Percentiles rank a stretch among this genome's conserved stretches.
Conservation (phyloP, 1,140 invertebrate genomes). For the Leptopilina clavipes region DNA sequence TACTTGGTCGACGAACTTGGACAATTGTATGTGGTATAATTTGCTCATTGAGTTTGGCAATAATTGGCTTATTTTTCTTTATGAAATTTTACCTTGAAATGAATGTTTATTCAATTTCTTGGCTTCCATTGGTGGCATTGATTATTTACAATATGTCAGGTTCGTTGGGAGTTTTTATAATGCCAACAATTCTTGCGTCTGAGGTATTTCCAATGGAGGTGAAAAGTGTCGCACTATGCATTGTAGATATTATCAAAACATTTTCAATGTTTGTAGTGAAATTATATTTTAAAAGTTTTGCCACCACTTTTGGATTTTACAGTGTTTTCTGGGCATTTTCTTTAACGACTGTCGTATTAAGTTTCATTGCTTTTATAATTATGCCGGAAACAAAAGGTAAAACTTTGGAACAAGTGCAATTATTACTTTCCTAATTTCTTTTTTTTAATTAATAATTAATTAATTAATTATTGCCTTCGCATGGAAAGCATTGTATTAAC, state of each 20-base stretch:
- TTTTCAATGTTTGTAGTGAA: slow-evolving; percentile 78
- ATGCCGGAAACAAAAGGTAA: slow-evolving; percentile 13
- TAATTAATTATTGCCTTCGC: too few species aligned
- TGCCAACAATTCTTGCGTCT: slow-evolving; percentile 46
- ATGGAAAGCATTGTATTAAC: too few species aligned
- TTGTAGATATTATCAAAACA: slow-evolving; percentile 68
- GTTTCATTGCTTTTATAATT: slow-evolving; percentile 67
- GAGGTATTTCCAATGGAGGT: slow-evolving; percentile 11
- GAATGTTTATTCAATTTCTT: slow-evolving; percentile 61
- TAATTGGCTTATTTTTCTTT: slow-evolving; percentile 75
- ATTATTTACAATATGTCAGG: slow-evolving; percentile 64
- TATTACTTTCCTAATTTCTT: not conserved
- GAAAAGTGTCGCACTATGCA: slow-evolving; percentile 68
- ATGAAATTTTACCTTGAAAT: slow-evolving; percentile 60
- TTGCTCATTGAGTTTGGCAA: slow-evolving; percentile 75
- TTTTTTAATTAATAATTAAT: not conserved
- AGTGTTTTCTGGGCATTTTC: slow-evolving; percentile 83
- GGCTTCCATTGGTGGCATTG: slow-evolving; percentile 64
- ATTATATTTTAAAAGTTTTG: slow-evolving; percentile 76
- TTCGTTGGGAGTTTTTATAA: slow-evolving; percentile 74
- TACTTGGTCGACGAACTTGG: slow-evolving; percentile 81
- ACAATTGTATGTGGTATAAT: slow-evolving; percentile 79
- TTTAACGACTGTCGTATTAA: slow-evolving; percentile 76
- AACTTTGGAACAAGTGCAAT: slow-evolving; percentile 5
- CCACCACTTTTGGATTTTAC: slow-evolving; percentile 76